Percentiles rank a stretch among this genome's conserved stretches.
These are phyloP conservation scores for Eubucco bourcierii DNA, from an alignment of 2,113 vertebrate species.

Conservation along the genomic window DNA sequence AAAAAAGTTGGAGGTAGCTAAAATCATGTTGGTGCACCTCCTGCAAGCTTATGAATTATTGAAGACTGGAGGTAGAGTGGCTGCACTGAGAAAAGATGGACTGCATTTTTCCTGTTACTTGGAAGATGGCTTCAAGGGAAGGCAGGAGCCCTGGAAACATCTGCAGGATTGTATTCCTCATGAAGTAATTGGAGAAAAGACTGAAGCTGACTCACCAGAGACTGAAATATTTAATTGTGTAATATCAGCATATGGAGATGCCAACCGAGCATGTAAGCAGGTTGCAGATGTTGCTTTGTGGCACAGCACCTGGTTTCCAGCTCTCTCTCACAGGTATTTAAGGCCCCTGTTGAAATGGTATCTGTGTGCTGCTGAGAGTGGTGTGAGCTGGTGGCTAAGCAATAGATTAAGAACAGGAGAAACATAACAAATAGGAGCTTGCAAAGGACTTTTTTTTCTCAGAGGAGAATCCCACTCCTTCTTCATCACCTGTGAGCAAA, in stretches of 20 bases:
- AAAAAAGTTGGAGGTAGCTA: constrained; percentile 17
- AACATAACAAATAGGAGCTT: not conserved
- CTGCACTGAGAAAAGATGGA: not conserved
- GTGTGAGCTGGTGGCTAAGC: not conserved
- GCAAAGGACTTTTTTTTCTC: not conserved
- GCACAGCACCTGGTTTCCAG: constrained; percentile 6
- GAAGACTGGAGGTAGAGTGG: not conserved
- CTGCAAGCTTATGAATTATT: constrained; percentile 39
- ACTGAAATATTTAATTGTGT: constrained; percentile 10
- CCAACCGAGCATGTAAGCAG: not conserved
- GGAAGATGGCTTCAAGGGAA: not conserved
- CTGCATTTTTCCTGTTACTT: not conserved
- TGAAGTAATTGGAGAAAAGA: not conserved
- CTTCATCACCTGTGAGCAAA: not conserved
- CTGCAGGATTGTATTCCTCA: not conserved
- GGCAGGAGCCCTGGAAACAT: not conserved
- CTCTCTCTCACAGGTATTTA: not conserved
- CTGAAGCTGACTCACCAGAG: not conserved
- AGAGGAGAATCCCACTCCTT: not conserved
- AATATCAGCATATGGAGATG: not conserved
- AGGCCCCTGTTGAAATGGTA: not conserved
- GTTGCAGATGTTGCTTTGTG: not conserved
- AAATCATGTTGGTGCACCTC: constrained; percentile 37
- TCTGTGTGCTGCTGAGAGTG: not conserved
- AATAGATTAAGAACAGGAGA: not conserved